Evolutionary conservation across 2,888 invertebrate genomes (phyloP), one percentile per base, ranked within the genome.

Genomic region (Hyppa rectilinea): DNA sequence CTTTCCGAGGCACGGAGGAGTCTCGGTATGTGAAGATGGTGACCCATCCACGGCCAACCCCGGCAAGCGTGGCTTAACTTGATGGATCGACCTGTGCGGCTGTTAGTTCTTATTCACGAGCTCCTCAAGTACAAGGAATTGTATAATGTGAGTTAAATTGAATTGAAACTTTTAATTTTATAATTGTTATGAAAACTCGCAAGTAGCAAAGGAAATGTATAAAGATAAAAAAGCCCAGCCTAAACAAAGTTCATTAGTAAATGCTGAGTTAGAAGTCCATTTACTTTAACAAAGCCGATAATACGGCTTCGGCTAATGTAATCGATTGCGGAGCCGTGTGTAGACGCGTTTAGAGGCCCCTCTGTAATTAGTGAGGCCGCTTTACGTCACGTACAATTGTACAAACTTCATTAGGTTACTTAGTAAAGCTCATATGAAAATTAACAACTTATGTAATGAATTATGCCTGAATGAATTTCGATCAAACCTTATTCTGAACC

Each of bases 261-360:
- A 64, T 64, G 36, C 56, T 58, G 69, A 61, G 56, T 64, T 49
- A 60, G 36, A 56, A 73, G 58, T 47, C 63, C 55, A 67, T 56
- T 79, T 67, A 75, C 45, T 62, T 66, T n/a, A 70, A 64, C 66
- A 71, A 74, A 82, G 52, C 61, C 52, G 66, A 64, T 70, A 66
- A 62, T 78, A 61, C 70, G 69, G 67, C 64, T 65, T 67, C 31
- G 29, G 70, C 43, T 78, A 73, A 70, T 82, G 73, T 63, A 73
- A 77, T 73, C 79, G 78, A 82, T 80, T 65, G 55, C 63, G 58
- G 53, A 59, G 23, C 49, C 58, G 64, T 82, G 79, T 70, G 70
- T 53, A 34, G 62, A 67, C 61, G 53, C 67, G 40, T 61, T 72
- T 45, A 50, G 50, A 58, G 50, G 12, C 63, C 60, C 29, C 60